Conservation (phyloP, 2,113 vertebrate species). For the Setophaga petechia region DNA sequence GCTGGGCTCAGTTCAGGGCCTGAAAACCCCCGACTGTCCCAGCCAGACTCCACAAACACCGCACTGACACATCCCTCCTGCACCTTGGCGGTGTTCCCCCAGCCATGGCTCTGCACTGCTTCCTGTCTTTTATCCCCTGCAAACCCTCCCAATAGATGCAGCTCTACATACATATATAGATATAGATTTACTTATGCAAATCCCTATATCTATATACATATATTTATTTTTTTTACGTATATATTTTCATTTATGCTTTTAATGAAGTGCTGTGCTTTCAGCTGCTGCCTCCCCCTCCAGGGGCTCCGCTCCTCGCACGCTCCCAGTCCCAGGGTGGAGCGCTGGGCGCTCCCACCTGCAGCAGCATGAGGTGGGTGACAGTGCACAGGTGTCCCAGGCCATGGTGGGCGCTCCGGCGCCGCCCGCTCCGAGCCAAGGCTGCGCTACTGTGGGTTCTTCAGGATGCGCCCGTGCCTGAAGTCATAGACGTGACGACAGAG, state of each 20-base stretch:
- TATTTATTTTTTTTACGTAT: constrained; percentile 63
- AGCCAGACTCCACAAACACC: neutral
- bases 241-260: constrained; percentile 71
- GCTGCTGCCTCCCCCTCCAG: constrained; percentile 32
- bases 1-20: neutral
- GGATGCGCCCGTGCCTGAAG: constrained; percentile 94
- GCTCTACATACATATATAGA: constrained; percentile 73
- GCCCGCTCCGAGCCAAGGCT: neutral
- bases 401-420: neutral
- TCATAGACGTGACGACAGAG: constrained; percentile 99
- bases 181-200: constrained; percentile 68
- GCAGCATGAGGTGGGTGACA: neutral
- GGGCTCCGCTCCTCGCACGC: constrained; percentile 30
- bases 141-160: constrained; percentile 54
- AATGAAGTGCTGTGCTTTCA: constrained; percentile 85
- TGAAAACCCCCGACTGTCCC: neutral
- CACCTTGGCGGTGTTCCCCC: neutral
- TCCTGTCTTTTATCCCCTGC: constrained; percentile 68
- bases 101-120: constrained; percentile 45
- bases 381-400: neutral
- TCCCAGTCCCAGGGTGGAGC: neutral
- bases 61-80: neutral
- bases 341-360: neutral
- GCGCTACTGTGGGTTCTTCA: constrained; percentile 96
- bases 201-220: constrained; percentile 73